Evolutionary conservation across 2,113 vertebrate genomes (phyloP), one percentile per base, ranked within the genome.

Genomic region (Tragulus kanchil): DNA sequence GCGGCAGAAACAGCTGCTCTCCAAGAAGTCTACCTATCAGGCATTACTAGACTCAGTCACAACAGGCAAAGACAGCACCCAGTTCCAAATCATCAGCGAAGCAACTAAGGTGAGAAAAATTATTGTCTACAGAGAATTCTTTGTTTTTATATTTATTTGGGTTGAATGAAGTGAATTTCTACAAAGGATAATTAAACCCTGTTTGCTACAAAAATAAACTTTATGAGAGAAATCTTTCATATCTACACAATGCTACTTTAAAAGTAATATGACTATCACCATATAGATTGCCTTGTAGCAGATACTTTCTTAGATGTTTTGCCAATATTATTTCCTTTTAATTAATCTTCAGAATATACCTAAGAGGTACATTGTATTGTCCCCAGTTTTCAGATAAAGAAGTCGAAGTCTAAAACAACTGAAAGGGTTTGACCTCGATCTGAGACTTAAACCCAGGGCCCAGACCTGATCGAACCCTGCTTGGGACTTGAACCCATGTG

Each of bases 11-110:
- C 94, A 96, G 82, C 97, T 98, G 59, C 97, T 87, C 67, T 98
- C 98, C 62, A 98, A 96, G 85, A 94, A 98, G 78, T 98, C 98
- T 81, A 98, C 98, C 19, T 99, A 99, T 95, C 96, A 5, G 75
- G 98, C 98, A 12, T 97, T 99, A 77, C 82, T 99, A 97, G 99
- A 99, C 84, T 99, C 99, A 58, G 92, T 99, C 95, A 98, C 96
- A 1, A 92, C 99, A 94, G 98, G 97, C 77, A 98, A 99, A 95
- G 98, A 97, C n/a, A 98, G 97, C 78, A 99, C 99, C 13, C 98
- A 93, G 15, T 98, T 99, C 95, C 98, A 99, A 48, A 97, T 99
- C 77, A 93, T 98, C 96, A 98, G 97, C 93, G 97, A 98, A 95
- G 95, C 98, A 19, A 98, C 82, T 91, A 98, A 99, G 98, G 99